Conservation (phyloP, 2,888 invertebrate species). For the Caenorhabditis uteleia region DNA sequence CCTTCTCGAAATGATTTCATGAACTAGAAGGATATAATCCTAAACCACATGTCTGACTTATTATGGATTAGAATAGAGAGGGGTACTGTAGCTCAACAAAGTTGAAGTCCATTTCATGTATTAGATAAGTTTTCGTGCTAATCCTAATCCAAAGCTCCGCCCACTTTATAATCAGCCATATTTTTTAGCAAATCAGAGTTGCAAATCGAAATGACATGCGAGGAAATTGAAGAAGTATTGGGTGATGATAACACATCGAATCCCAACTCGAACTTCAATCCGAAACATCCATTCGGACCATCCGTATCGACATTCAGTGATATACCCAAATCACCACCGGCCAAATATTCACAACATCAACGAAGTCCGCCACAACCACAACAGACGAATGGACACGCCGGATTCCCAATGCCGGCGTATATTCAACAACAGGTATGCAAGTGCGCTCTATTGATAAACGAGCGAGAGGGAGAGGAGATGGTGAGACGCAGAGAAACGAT, state of each 20-base stretch:
- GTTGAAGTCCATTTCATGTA: too few relatives aligned
- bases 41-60: too few relatives aligned
- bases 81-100: too few relatives aligned
- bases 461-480: too few relatives aligned
- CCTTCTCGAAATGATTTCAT: too few relatives aligned
- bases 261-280: conserved; percentile 18
- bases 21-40: too few relatives aligned
- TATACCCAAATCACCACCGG: conserved; percentile 8
- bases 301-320: conserved; percentile 14
- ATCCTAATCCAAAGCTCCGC: background rate
- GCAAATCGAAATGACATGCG: conserved; percentile 28
- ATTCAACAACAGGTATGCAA: too few relatives aligned
- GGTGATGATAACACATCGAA: conserved; percentile 12
- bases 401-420: background rate
- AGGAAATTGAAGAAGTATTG: conserved; percentile 31
- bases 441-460: too few relatives aligned
- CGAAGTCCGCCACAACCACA: conserved; percentile 26
- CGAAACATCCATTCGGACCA: conserved; percentile 34
- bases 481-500: too few relatives aligned
- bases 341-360: conserved; percentile 36
- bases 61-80: too few relatives aligned
- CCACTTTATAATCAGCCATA: conserved; percentile 11
- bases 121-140: background rate
- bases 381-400: conserved; percentile 33
- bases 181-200: conserved; percentile 32